These are phyloP conservation scores for Macroteleia sp. DNA, from an alignment of 2,888 invertebrate genomes.

Conservation along the genomic window DNA sequence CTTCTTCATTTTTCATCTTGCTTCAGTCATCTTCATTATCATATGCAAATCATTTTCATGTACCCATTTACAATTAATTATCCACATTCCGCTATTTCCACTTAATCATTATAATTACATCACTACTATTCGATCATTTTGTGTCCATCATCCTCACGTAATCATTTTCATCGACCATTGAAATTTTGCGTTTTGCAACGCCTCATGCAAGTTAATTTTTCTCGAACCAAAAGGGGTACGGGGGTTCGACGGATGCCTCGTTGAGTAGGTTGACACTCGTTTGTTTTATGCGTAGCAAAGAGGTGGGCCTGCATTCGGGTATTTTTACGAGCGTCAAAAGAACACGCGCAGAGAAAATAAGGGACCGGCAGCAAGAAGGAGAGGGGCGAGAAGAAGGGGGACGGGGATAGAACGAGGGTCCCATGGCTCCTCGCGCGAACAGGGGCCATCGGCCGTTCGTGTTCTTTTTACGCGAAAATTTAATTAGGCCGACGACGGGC, in stretches of 20 bases:
- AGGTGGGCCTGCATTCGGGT: slow-evolving; percentile 48
- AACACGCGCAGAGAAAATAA: slow-evolving; percentile 53
- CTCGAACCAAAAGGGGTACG: too few relatives aligned
- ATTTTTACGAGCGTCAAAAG: slow-evolving; percentile 60
- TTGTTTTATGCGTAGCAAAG: slow-evolving; percentile 57
- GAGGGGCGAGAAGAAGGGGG: slow-evolving; percentile 1
- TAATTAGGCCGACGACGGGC: slow-evolving; percentile 76
- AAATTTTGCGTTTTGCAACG: slow-evolving; percentile 7
- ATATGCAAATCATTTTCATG: neutral
- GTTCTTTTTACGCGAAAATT: slow-evolving; percentile 76
- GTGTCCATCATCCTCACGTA: neutral
- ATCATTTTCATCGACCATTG: slow-evolving; percentile 8
- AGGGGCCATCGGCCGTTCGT: slow-evolving; percentile 51
- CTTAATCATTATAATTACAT: too few relatives aligned
- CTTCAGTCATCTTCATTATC: neutral
- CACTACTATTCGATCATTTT: neutral
- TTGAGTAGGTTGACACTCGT: slow-evolving; percentile 54
- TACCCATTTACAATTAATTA: neutral
- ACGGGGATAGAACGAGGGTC: slow-evolving; percentile 6
- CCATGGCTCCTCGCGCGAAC: slow-evolving; percentile 25
- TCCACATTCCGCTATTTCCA: neutral
- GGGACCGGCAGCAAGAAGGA: slow-evolving; percentile 29
- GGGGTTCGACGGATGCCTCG: slow-evolving; percentile 24
- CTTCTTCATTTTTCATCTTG: too few relatives aligned
- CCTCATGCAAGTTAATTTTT: slow-evolving; percentile 24